These are phyloP conservation scores for Heliothis virescens DNA, from an alignment of 1,140 invertebrate species.

Conservation along the genomic window DNA sequence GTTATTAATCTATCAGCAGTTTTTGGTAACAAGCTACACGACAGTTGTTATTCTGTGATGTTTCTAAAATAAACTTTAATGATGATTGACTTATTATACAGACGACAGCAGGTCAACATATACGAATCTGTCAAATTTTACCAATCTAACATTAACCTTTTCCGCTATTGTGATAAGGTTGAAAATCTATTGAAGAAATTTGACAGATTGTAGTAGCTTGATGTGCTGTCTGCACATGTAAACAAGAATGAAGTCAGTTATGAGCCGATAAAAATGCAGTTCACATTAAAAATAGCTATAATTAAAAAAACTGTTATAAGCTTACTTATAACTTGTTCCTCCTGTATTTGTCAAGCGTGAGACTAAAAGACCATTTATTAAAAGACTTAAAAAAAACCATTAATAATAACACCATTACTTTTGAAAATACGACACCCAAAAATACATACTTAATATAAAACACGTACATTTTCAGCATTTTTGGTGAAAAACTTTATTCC, in stretches of 20 bases:
- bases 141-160: no score
- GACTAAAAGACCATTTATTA: constrained; percentile 30
- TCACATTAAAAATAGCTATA: neutral
- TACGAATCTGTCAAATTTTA: no score
- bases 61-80: neutral
- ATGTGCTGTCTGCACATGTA: neutral
- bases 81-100: neutral
- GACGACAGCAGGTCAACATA: no score
- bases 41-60: constrained; percentile 38
- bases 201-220: no score
- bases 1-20: constrained; percentile 71
- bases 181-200: no score
- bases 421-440: constrained; percentile 42
- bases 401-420: constrained; percentile 29
- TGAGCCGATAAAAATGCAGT: neutral
- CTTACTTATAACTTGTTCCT: neutral
- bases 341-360: neutral
- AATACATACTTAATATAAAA: constrained; percentile 43
- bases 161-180: no score
- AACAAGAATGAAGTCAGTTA: neutral
- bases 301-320: constrained; percentile 9
- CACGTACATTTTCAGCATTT: constrained; percentile 56
- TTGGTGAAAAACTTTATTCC: constrained; percentile 65
- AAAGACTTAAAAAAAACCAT: constrained; percentile 1
- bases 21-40: constrained; percentile 44